Evolutionary conservation across 2,113 vertebrate species (phyloP), one percentile per base, ranked within the genome.

Genomic region (Psophia crepitans): DNA sequence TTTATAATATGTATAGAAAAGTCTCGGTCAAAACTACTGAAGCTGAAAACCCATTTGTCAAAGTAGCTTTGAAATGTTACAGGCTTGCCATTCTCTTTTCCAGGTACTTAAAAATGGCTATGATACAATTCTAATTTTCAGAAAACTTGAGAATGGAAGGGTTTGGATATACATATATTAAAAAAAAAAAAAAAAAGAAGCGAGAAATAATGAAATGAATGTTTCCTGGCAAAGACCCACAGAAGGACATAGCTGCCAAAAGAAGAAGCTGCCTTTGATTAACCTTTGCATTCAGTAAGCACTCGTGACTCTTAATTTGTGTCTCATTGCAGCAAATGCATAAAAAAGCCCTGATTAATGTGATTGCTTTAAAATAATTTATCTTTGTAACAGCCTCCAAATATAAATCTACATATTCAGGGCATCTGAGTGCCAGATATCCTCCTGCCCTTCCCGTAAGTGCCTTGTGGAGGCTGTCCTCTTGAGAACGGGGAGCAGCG

Each of bases 341-440:
- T 84, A 54, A 83, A 65, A 91, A 85, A 15, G 27, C 79, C 56
- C 32, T 77, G 76, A 90, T 89, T 94, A 81, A 77, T 91, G 54
- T 69, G 76, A 75, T 46, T 82, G 21, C 64, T 77, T 89, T 83
- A 87, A 93, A 87, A 85, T 61, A 70, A 32, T 84, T 70, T 53
- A 92, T 61, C 84, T 89, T 87, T 93, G 57, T 56, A 88, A 77
- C 43, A 88, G 44, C 46, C 28, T 76, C 87, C 57, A 94, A 86
- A 93, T 93, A 89, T 84, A 96, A 95, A 91, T 48, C 51, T 90
- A 77, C 81, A 51, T 70, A 84, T 77, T 84, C 80, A 82, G 83
- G 49, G 64, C 28, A 58, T 69, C 30, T 84, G 54, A 58, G 33
- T 76, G 53, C 33, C 6, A 2, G 46, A 65, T 91, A 70, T 53